Evolutionary conservation across 2,797 vertebrate species (phyloP).

Genomic region (Dendrocincla tyrannina): DNA sequence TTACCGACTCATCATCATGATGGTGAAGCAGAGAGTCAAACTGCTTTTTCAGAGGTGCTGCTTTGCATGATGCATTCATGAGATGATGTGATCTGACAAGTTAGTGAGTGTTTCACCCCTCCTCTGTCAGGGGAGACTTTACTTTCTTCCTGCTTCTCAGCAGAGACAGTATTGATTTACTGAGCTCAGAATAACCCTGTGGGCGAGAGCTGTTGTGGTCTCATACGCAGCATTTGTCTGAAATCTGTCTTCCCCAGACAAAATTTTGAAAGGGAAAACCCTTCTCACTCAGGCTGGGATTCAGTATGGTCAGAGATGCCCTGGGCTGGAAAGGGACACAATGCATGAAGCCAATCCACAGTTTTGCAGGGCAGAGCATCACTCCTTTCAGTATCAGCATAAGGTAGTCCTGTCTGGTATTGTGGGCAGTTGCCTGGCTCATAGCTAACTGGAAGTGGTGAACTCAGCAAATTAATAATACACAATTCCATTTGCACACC

Average conservation of each 20-base stretch:
- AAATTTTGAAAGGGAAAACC: neutral
- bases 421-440: neutral
- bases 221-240: neutral
- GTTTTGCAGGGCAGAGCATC: neutral
- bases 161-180: neutral
- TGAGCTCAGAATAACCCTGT: slow-evolving; percentile 11
- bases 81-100: slow-evolving; percentile 32
- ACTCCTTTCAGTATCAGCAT: neutral
- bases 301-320: neutral
- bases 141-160: neutral
- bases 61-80: neutral
- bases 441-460: neutral
- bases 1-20: neutral
- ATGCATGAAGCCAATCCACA: neutral
- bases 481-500: neutral
- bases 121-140: neutral
- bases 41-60: neutral
- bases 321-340: neutral
- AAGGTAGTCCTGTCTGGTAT: neutral
- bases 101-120: neutral
- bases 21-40: neutral
- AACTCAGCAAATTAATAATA: neutral
- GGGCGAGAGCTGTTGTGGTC: neutral
- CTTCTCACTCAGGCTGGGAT: neutral
- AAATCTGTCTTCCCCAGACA: neutral